phyloP scores from a whole-genome alignment of 2,113 vertebrate genomes.

The Pao palembangensis region DNA sequence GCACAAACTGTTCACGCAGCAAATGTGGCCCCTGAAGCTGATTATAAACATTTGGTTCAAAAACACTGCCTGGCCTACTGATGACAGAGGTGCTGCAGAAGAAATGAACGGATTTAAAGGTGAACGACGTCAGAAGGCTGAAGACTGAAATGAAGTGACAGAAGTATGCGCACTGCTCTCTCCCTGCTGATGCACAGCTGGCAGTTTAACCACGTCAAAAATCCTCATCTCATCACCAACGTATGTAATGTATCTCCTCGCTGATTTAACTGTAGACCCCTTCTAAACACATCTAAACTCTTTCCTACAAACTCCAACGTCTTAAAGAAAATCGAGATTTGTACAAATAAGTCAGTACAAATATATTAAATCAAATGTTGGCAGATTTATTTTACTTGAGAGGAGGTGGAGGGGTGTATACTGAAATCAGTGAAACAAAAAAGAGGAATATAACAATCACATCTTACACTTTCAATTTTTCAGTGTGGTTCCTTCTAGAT shows the following conservation, averaged over 20 bases:
- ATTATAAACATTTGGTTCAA: no score
- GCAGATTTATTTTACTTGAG: slow-evolving; percentile 38
- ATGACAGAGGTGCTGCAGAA: slow-evolving; percentile 3
- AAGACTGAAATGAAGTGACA: slow-evolving; percentile 2
- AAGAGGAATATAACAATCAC: not conserved
- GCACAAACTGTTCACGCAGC: slow-evolving; percentile 25
- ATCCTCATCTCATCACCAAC: not conserved
- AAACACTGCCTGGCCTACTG: no score
- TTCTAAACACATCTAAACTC: slow-evolving; percentile 30
- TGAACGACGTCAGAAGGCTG: not conserved
- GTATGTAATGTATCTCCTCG: no score
- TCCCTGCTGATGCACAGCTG: not conserved
- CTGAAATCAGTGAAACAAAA: slow-evolving; percentile 14
- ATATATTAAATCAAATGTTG: slow-evolving; percentile 43
- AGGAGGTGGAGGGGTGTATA: slow-evolving; percentile 17
- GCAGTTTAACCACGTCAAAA: slow-evolving; percentile 2
- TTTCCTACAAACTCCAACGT: slow-evolving; percentile 25
- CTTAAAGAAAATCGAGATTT: slow-evolving; percentile 17
- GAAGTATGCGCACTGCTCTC: slow-evolving; percentile 6
- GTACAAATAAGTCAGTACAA: slow-evolving; percentile 49
- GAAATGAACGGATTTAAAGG: slow-evolving; percentile 22
- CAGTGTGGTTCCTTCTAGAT: slow-evolving; percentile 30
- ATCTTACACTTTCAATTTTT: slow-evolving; percentile 23
- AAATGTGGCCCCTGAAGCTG: no score
- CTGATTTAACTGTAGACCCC: slow-evolving; percentile 15